phyloP scores from a whole-genome alignment of 2,113 vertebrate species.

The Andinoacara biseriatus region DNA sequence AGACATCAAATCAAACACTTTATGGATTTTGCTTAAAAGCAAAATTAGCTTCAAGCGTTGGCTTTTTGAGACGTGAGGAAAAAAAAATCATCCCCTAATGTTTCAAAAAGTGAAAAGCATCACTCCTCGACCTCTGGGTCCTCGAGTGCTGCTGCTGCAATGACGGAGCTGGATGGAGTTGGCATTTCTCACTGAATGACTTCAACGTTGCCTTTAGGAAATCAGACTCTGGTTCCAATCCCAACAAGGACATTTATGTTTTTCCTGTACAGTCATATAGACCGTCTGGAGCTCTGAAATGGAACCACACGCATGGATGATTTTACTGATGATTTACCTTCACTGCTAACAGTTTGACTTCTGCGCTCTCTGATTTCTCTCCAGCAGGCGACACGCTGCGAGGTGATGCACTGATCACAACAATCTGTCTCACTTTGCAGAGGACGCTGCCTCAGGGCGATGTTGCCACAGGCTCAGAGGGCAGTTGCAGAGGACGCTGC shows the following conservation, averaged over 20 bases:
- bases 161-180: constrained; percentile 37
- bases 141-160: not conserved
- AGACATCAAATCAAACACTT: constrained; percentile 34
- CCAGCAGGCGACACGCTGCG: constrained; percentile 9
- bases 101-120: constrained; percentile 29
- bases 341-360: constrained; percentile 2
- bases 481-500: not conserved
- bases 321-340: constrained; percentile 55
- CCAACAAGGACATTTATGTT: constrained; percentile 37
- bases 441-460: not conserved
- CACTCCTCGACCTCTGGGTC: not conserved
- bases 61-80: constrained; percentile 30
- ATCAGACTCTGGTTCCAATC: constrained; percentile 58
- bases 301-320: constrained; percentile 43
- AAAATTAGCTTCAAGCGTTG: constrained; percentile 1
- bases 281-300: constrained; percentile 32
- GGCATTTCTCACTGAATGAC: constrained; percentile 50
- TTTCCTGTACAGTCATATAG: constrained; percentile 5
- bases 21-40: constrained; percentile 42
- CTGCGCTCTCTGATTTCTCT: constrained; percentile 15
- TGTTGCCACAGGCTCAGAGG: not conserved
- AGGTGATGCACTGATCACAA: constrained; percentile 37
- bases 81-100: constrained; percentile 30
- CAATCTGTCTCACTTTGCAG: constrained; percentile 18
- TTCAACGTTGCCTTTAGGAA: constrained; percentile 55